Evolutionary conservation across 2,797 vertebrate species (phyloP).

Genomic region (Amblyopsis hoosieri): DNA sequence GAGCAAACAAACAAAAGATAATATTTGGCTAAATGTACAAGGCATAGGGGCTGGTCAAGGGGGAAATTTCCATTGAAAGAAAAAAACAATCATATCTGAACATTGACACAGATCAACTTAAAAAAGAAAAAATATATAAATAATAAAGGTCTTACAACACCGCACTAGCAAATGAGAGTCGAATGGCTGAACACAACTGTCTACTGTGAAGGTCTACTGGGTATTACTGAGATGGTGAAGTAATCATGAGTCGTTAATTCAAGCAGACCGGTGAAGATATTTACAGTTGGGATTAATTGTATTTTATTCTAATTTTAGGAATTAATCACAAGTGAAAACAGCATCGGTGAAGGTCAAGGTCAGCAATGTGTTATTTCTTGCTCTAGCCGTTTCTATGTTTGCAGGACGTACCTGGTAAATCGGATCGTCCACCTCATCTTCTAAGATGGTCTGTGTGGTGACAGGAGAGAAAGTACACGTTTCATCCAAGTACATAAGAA

Average conservation of each 20-base stretch:
- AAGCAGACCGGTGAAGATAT: conserved; percentile 63
- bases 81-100: conserved; percentile 53
- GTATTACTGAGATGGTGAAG: conserved; percentile 71
- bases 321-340: conserved; percentile 41
- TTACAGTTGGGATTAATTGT: conserved; percentile 36
- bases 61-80: conserved; percentile 52
- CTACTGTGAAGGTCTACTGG: conserved; percentile 65
- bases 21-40: conserved; percentile 69
- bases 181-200: conserved; percentile 77
- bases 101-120: conserved; percentile 74
- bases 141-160: conserved; percentile 66
- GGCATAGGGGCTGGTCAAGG: conserved; percentile 57
- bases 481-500: conserved; percentile 23
- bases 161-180: conserved; percentile 75
- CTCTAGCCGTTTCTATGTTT: conserved; percentile 4
- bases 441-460: conserved; percentile 93
- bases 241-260: conserved; percentile 75
- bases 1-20: conserved; percentile 68
- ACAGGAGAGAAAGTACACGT: conserved; percentile 70
- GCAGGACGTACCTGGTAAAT: conserved; percentile 93
- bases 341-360: conserved; percentile 39
- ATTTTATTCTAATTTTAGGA: conserved; percentile 16
- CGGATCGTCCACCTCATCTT: conserved; percentile 98
- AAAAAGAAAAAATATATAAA: conserved; percentile 56
- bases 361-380: conserved; percentile 26